Evolutionary conservation across 1,140 invertebrate species (phyloP).

Genomic region (Cyclargus thomasi): DNA sequence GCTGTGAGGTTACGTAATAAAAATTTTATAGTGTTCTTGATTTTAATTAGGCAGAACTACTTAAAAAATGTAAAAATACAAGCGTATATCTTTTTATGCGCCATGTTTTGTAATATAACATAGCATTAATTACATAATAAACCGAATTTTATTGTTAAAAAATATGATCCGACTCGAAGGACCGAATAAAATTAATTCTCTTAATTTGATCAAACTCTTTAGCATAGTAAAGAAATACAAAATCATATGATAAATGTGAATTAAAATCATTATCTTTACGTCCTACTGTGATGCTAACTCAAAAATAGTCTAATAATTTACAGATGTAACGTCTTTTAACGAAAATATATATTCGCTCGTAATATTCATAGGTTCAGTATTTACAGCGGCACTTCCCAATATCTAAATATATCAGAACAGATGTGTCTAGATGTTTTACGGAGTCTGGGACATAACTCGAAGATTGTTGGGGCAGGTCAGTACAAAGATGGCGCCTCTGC

Average conservation of each 20-base stretch:
- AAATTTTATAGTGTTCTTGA: neutral
- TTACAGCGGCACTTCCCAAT: neutral
- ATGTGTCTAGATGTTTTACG: neutral
- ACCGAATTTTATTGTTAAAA: neutral
- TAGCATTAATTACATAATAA: neutral
- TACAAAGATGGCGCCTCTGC: constrained; percentile 1
- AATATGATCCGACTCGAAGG: neutral
- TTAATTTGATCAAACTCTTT: neutral
- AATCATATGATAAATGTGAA: neutral
- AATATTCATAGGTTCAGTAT: neutral
- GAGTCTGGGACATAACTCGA: neutral
- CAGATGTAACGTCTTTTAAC: neutral
- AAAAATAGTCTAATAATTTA: neutral
- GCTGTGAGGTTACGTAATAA: neutral
- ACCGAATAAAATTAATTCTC: neutral
- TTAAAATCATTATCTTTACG: neutral
- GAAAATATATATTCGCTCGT: neutral
- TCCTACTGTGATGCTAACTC: neutral
- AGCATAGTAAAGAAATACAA: no score
- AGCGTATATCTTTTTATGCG: neutral
- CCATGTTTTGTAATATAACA: neutral
- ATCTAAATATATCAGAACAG: neutral
- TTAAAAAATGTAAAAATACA: neutral
- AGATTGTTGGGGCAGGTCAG: constrained; percentile 9
- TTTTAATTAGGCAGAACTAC: neutral